Base-by-base conservation (phyloP, 2,113 vertebrate species). In the Aphyosemion australe region DNA sequence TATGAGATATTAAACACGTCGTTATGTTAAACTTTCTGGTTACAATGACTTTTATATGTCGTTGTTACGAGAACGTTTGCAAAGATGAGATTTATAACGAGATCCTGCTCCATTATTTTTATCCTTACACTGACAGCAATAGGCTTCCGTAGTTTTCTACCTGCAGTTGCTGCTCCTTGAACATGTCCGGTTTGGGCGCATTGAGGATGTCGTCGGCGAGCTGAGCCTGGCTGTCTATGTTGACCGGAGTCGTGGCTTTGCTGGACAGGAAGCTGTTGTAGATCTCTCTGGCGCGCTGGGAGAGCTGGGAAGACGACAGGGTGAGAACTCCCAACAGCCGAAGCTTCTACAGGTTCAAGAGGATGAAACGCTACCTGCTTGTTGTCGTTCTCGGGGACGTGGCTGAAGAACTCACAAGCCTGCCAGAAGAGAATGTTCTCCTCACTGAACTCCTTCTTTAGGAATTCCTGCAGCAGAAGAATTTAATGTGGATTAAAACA, bases 391-490 rank as follows among this genome's bases (percentile, higher is more conserved):
- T 95, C 94, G 14, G 95, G 94, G 57, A 98, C 93, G 80, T 96
- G 95, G 72, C 91, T 94, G 83, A 99, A 98, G 83, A 92, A 93
- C 88, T 99, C 96, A 76, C 97, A 99, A n/a, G 96, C 95, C 79
- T 99, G 96, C 97, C 96, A 99, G 91, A 99, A 99, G 54, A 98
- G 79, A 80, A 99, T 98, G 73, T 99, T 99, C 86, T 99, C 97
- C 90, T 99, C 97, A 6, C 97, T 99, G 84, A 99, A 99, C 75
- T 99, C 97, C 65, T 98, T 98, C 87, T 97, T 95, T 2, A 99
- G 90, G 83, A 99, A 99, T 60, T 99, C 97, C 97, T 99, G 75
- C 2, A 19, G 74, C 47, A 66, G 48, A 16, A 32, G 4, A 32
- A 32, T 32, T 32, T 32, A 32, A 32, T 8, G 34, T 37, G 34